A percentile compares a stretch with the other conserved stretches of the same genome.
These are phyloP conservation scores for Apis cerana DNA, from an alignment of 1,140 invertebrate species.

Conservation along the genomic window DNA sequence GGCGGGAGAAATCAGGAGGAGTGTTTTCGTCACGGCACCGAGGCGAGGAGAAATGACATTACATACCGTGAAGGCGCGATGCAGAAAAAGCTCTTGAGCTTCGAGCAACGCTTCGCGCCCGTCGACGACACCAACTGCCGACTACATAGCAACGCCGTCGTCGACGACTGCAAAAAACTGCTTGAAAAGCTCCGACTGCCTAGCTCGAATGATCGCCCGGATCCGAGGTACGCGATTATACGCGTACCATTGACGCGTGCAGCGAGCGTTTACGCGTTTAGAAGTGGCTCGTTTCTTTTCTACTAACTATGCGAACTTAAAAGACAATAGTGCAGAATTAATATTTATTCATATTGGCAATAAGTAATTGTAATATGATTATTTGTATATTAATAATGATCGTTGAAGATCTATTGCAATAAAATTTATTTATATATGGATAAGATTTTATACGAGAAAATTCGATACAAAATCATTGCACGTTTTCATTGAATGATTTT, in stretches of 20 bases:
- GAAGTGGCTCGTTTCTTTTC: slow-evolving; percentile 26
- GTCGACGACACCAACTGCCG: slow-evolving; percentile 61
- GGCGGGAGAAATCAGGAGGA: slow-evolving; percentile 34
- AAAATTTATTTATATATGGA: background rate
- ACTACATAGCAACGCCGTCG: slow-evolving; percentile 21
- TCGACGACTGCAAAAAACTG: slow-evolving; percentile 53
- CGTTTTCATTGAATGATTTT: background rate
- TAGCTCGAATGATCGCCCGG: slow-evolving; percentile 38
- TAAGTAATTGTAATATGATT: background rate
- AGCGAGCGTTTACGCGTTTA: slow-evolving; percentile 48
- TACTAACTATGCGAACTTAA: background rate
- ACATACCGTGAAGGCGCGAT: slow-evolving; percentile 69
- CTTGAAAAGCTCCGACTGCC: slow-evolving; percentile 49
- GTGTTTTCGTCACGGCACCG: slow-evolving; percentile 60
- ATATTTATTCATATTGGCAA: background rate
- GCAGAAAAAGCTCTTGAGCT: slow-evolving; percentile 74
- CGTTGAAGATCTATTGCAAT: no score
- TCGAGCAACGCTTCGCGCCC: slow-evolving; percentile 63
- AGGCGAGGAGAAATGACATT: slow-evolving; percentile 70
- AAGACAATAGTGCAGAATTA: slow-evolving; percentile 16
- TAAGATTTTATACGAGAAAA: background rate
- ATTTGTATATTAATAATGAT: background rate
- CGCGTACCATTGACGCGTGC: slow-evolving; percentile 58
- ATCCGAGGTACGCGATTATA: slow-evolving; percentile 56
- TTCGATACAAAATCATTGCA: background rate